Conservation (phyloP, 2,113 vertebrate species). For the Nesogale talazaci region DNA sequence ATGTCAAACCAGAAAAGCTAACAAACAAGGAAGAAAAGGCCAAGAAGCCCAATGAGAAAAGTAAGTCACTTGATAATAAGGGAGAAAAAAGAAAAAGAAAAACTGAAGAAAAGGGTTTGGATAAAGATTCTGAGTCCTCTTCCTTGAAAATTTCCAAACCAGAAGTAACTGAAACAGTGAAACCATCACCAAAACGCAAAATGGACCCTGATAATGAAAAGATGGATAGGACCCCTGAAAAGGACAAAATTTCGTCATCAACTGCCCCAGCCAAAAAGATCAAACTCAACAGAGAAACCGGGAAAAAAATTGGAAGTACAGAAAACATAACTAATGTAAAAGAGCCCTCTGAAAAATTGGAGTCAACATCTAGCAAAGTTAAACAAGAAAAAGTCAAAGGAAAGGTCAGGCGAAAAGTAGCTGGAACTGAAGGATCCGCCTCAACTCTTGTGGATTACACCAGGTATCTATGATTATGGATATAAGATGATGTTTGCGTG, state of each 20-base stretch:
- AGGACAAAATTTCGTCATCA: conserved; percentile 84
- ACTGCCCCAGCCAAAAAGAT: conserved; percentile 94
- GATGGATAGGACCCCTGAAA: conserved; percentile 85
- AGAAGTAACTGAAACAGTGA: conserved; percentile 84
- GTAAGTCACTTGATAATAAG: conserved; percentile 86
- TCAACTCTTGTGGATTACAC: conserved; percentile 89
- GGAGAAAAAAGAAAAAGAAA: conserved; percentile 91
- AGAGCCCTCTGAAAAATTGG: conserved; percentile 85
- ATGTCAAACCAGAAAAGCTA: conserved; percentile 85
- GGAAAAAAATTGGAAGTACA: conserved; percentile 90
- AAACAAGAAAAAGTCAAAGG: conserved; percentile 87
- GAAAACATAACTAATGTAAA: conserved; percentile 83
- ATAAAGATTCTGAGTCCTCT: conserved; percentile 86
- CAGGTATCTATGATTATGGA: conserved; percentile 85
- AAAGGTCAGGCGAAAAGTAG: conserved; percentile 87
- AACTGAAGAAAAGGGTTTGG: conserved; percentile 86
- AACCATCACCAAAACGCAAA: conserved; percentile 87
- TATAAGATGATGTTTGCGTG: neutral
- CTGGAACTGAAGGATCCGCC: conserved; percentile 83
- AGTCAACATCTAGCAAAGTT: conserved; percentile 83
- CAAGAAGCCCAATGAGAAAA: conserved; percentile 88
- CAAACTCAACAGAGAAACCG: conserved; percentile 94
- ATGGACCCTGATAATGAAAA: conserved; percentile 85
- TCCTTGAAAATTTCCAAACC: conserved; percentile 83
- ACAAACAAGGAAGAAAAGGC: conserved; percentile 88